Evolutionary conservation across 92 coral and sea anemone genomes (phyloP).

Genomic region (Epizoanthus fatuus): DNA sequence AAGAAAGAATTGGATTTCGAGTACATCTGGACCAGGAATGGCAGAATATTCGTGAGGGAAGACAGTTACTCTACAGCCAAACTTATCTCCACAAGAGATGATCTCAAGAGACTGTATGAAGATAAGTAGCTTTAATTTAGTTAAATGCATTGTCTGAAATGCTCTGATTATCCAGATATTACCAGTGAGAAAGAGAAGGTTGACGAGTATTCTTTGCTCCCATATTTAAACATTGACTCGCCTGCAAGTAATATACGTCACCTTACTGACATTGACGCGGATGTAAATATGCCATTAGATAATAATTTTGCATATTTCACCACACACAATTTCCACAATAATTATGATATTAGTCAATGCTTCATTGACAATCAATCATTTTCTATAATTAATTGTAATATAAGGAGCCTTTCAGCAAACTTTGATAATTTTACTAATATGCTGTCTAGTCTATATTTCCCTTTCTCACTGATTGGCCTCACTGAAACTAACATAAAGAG

Average conservation of each 20-base stretch:
- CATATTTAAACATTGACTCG: too few species aligned
- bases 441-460: slow-evolving; percentile 16
- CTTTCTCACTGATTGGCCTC: slow-evolving; percentile 23
- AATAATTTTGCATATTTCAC: too few species aligned
- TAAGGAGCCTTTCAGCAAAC: slow-evolving; percentile 32
- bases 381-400: background rate
- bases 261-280: background rate
- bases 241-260: background rate
- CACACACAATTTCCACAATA: too few species aligned
- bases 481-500: slow-evolving; percentile 28
- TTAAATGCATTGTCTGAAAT: slow-evolving; percentile 13
- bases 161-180: background rate
- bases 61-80: too few species aligned
- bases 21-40: too few species aligned
- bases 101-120: background rate
- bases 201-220: too few species aligned
- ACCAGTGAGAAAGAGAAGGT: background rate
- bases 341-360: background rate
- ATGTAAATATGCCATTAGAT: too few species aligned
- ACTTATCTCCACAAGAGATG: slow-evolving; percentile 10
- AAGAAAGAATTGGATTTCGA: too few species aligned
- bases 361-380: background rate
- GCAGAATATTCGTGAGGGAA: too few species aligned
- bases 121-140: slow-evolving; percentile 6
- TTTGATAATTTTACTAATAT: slow-evolving; percentile 30